Evolutionary conservation across 2,113 vertebrate genomes (phyloP).

Genomic region (Petroica traversi): DNA sequence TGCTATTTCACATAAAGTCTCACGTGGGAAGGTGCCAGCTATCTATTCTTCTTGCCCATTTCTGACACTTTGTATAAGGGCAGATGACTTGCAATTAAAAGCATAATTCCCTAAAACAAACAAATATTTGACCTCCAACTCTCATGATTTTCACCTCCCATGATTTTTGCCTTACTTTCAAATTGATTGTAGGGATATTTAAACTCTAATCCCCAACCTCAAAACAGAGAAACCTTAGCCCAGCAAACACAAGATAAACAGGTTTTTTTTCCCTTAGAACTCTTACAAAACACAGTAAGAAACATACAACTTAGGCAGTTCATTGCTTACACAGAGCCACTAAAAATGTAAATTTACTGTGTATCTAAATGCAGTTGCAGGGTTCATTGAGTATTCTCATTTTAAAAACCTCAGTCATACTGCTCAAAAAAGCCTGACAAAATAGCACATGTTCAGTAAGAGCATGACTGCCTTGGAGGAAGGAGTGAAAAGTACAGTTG

Average conservation of each 20-base stretch:
- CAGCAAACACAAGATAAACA: background rate
- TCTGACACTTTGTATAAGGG: background rate
- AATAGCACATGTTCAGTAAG: fast-evolving
- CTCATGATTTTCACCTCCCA: background rate
- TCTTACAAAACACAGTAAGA: background rate
- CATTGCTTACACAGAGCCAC: background rate
- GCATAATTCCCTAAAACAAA: background rate
- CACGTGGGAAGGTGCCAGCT: fast-evolving
- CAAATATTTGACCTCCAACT: background rate
- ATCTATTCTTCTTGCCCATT: background rate
- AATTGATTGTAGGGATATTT: fast-evolving
- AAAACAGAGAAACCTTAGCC: background rate
- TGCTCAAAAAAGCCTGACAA: background rate
- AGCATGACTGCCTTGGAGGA: background rate
- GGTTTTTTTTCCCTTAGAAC: background rate
- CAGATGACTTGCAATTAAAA: background rate
- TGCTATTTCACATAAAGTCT: background rate
- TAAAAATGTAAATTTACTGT: background rate
- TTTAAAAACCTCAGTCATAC: background rate
- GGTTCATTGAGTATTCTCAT: background rate
- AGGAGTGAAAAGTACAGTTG: background rate
- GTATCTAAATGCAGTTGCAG: background rate
- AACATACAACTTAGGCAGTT: background rate
- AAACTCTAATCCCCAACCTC: background rate
- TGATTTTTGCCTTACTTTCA: background rate